A percentile compares a stretch with the other conserved stretches of the same genome.
Conservation (phyloP, 2,888 invertebrate species). For the Epistrophe grossulariae region DNA sequence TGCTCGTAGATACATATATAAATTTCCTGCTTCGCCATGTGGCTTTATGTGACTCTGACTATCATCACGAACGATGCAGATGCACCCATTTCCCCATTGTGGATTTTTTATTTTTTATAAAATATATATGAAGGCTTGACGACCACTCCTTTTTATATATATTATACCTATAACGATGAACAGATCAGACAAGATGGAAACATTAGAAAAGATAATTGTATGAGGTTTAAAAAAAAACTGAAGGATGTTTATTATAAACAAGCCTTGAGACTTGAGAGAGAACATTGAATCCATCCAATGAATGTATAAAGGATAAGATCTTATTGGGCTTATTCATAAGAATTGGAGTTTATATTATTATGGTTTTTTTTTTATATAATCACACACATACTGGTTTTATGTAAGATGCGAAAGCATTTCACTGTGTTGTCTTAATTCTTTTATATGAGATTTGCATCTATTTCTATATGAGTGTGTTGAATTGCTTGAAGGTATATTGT, state of each 20-base stretch:
- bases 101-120: conserved; percentile 7
- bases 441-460: conserved; percentile 20
- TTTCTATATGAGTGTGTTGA: background rate
- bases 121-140: conserved; percentile 1
- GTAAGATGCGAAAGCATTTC: conserved; percentile 35
- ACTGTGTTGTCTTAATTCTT: conserved; percentile 1
- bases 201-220: conserved; percentile 53
- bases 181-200: conserved; percentile 43
- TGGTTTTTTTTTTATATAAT: background rate
- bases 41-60: conserved; percentile 2
- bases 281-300: background rate
- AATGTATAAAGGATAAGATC: conserved; percentile 16
- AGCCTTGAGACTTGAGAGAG: conserved; percentile 15
- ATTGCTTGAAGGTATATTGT: background rate
- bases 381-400: conserved; percentile 7
- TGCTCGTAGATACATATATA: background rate
- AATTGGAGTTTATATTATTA: conserved; percentile 11
- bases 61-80: conserved; percentile 39
- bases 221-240: background rate
- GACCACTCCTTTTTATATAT: conserved; percentile 40
- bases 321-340: conserved; percentile 17
- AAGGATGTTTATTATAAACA: conserved; percentile 42
- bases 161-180: background rate
- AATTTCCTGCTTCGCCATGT: conserved; percentile 54
- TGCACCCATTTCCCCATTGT: conserved; percentile 41